Conservation (phyloP, 2,797 vertebrate species). For the Tiaroga cobitis region DNA sequence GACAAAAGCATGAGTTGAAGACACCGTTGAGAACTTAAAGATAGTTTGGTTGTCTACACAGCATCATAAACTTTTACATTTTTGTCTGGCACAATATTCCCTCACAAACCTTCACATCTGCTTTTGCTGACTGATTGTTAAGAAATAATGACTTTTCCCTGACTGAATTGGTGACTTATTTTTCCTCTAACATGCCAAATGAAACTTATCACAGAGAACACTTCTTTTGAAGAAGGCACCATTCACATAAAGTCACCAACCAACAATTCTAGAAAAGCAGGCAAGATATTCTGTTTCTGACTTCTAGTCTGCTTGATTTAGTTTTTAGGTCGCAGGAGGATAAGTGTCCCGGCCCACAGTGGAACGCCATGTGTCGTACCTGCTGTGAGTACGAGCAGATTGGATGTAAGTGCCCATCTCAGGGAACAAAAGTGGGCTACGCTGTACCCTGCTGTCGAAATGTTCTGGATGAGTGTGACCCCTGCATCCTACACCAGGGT, state of each 20-base stretch:
- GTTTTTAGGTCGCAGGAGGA: conserved; percentile 76
- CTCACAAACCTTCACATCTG: background rate
- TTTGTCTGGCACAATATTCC: background rate
- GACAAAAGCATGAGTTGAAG: background rate
- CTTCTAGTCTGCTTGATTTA: conserved; percentile 13
- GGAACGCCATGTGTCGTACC: conserved; percentile 91
- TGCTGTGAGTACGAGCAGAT: conserved; percentile 92
- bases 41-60: background rate
- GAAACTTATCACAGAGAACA: background rate
- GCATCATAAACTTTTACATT: background rate
- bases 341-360: conserved; percentile 85
- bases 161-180: background rate
- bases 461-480: conserved; percentile 88
- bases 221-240: background rate
- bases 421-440: conserved; percentile 84
- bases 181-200: background rate
- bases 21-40: background rate
- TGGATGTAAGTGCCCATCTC: conserved; percentile 85
- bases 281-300: background rate
- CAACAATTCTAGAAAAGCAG: conserved; percentile 1
- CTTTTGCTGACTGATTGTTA: background rate
- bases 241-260: background rate
- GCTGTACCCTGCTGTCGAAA: conserved; percentile 94
- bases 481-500: conserved; percentile 93
- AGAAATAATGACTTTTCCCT: background rate